Evolutionary conservation across 2,797 vertebrate genomes (phyloP).

Genomic region (Pseudochirops corinnae): DNA sequence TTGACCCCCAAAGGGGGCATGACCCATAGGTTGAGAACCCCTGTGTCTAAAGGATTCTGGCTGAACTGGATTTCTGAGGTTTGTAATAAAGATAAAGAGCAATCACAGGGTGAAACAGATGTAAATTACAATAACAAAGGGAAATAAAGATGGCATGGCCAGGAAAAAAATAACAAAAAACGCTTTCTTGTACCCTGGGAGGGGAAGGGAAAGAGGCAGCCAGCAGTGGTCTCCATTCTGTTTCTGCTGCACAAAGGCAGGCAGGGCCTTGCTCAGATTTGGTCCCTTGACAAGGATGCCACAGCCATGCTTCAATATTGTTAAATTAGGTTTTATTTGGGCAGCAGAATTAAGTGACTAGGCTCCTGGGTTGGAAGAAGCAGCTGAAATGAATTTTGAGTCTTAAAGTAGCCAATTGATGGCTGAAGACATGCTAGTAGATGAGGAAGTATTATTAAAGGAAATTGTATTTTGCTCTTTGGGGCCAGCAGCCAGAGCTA

Average conservation of each 20-base stretch:
- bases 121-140: slow-evolving; percentile 53
- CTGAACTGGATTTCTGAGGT: background rate
- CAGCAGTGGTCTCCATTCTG: background rate
- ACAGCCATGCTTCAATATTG: slow-evolving; percentile 63
- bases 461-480: slow-evolving; percentile 49
- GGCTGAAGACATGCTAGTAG: slow-evolving; percentile 33
- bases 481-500: slow-evolving; percentile 10
- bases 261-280: slow-evolving; percentile 53
- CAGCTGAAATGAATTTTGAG: slow-evolving; percentile 61
- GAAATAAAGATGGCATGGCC: background rate
- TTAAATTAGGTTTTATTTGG: slow-evolving; percentile 74
- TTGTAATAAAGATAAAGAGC: slow-evolving; percentile 16
- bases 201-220: background rate
- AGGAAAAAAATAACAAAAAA: background rate
- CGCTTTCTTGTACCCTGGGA: background rate
- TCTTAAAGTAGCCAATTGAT: slow-evolving; percentile 27
- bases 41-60: background rate
- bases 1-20: too few relatives aligned
- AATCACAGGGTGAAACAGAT: background rate
- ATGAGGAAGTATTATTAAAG: slow-evolving; percentile 7
- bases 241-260: slow-evolving; percentile 12
- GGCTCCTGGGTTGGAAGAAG: slow-evolving; percentile 47
- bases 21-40: too few relatives aligned
- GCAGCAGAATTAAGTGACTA: slow-evolving; percentile 70
- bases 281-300: slow-evolving; percentile 54